Base-by-base conservation (phyloP, 2,113 vertebrate species). In the Mus musculus region DNA sequence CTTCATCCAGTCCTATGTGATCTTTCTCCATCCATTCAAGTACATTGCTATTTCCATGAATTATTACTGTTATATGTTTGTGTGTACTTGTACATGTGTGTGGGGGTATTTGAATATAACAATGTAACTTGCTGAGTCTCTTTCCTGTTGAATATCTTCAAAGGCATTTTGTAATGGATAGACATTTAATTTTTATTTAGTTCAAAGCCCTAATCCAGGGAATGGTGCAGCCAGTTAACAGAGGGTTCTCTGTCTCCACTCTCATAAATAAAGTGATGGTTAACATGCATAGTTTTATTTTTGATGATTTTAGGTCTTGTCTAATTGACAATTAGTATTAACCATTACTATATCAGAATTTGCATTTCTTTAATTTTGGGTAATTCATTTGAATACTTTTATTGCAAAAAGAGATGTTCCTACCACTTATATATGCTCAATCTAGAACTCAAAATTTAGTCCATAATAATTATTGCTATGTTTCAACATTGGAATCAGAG, bases 391-490 rank as follows among this genome's bases (percentile, higher is more conserved):
- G 24, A 63, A 42, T 42, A 84, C 10, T 63, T 61, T 63, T 24
- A 28, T 61, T 84, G n/a, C n/a, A 61, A 84, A 24, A 61, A 39
- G 80, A 82, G 20, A 63, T 10, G 59, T 84, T 6, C 0, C 17
- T 76, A 39, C 56, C 33, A 46, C 67, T 89, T 26, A 39, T 3
- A 19, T 36, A 16, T n/a, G 3, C 77, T 56, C 71, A 17, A 71
- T 63, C 24, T 28, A 89, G 2, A 90, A 85, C 8, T 17, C 2
- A 61, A n/a, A 10, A 6, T 10, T 92, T 78, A 26, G 12, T 5
- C 1, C 19, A 30, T 30, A 56, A 1, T 36, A 19, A 12, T 0
- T 22, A 65, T 2, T 7, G 19, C 8, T 24, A 22, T 33, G 78
- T 80, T 76, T 82, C 39, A 75, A 39, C 71, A 54, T 61, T 54